phyloP scores from a whole-genome alignment of 2,113 vertebrate species.

The Psophia crepitans region DNA sequence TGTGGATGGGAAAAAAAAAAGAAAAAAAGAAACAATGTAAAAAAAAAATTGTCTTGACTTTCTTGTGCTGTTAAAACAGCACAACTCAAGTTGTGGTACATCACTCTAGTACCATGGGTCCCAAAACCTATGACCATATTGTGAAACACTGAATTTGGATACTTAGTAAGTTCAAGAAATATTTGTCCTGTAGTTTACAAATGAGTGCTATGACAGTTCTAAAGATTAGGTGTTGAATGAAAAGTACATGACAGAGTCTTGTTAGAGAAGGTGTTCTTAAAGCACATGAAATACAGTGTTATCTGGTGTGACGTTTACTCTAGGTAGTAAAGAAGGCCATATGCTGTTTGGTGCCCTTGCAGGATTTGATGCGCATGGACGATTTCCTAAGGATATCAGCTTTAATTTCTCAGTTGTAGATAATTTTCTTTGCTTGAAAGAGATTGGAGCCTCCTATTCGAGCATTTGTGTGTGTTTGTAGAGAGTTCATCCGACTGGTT shows the following conservation, averaged over 20 bases:
- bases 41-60: background rate
- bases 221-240: background rate
- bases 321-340: background rate
- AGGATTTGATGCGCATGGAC: background rate
- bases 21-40: background rate
- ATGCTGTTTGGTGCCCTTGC: background rate
- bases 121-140: background rate
- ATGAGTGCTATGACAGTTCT: background rate
- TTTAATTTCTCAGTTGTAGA: background rate
- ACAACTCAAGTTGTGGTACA: background rate
- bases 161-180: background rate
- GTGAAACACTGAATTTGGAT: background rate
- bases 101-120: background rate
- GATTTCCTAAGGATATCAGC: background rate
- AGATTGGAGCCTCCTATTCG: background rate
- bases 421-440: background rate
- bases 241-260: background rate
- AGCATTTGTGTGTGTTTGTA: background rate
- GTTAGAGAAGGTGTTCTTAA: background rate
- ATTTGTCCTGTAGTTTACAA: background rate
- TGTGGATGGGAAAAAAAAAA: background rate
- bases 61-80: background rate
- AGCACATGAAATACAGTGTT: background rate
- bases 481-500: background rate
- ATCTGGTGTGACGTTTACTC: background rate